Evolutionary conservation across 2,113 vertebrate genomes (phyloP).

Genomic region (Amblyopsis rosae): DNA sequence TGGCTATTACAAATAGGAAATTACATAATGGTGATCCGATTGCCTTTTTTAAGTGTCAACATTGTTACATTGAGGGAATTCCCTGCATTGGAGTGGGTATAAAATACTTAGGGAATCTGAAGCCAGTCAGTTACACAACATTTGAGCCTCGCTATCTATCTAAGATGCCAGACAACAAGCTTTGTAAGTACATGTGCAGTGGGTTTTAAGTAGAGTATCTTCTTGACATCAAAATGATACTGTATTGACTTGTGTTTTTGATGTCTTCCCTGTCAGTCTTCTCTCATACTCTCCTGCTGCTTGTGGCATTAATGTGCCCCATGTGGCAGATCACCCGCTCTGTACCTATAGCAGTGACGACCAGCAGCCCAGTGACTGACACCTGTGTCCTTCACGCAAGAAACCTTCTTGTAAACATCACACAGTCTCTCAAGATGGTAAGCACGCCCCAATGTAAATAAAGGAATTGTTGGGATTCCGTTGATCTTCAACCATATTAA

Average conservation of each 20-base stretch:
- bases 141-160: not conserved
- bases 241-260: not conserved
- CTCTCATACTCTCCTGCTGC: conserved; percentile 45
- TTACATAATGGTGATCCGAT: conserved; percentile 16
- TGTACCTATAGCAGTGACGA: conserved; percentile 32
- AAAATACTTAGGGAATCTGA: conserved; percentile 42
- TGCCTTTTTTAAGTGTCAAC: conserved; percentile 38
- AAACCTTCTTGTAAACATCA: conserved; percentile 59
- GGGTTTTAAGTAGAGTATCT: too few relatives aligned
- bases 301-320: conserved; percentile 35
- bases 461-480: not conserved
- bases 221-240: too few relatives aligned
- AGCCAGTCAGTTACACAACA: not conserved
- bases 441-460: not conserved
- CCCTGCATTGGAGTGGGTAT: conserved; percentile 43
- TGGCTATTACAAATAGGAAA: conserved; percentile 15
- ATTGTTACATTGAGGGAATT: not conserved
- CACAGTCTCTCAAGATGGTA: conserved; percentile 47
- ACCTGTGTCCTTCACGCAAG: conserved; percentile 44
- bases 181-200: conserved; percentile 55
- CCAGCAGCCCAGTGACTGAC: not conserved
- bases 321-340: conserved; percentile 33
- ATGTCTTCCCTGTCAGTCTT: conserved; percentile 32
- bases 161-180: conserved; percentile 51
- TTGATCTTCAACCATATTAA: not conserved